Base-by-base conservation (phyloP, 2,888 invertebrate genomes). In the Rhaphigaster nebulosa region DNA sequence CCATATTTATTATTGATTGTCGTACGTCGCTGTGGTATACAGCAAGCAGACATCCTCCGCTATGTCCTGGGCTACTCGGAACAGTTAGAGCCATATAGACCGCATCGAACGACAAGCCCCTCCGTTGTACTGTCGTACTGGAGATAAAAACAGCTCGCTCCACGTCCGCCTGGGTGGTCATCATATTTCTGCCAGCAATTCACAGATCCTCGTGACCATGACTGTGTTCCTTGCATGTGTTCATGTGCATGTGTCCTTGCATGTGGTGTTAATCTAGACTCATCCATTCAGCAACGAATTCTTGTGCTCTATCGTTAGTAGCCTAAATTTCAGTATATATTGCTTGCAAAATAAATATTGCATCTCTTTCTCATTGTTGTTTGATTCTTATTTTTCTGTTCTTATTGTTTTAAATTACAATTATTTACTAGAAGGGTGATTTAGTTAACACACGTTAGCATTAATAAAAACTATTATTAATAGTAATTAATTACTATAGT, bases 71-170 rank as follows among this genome's bases (percentile, higher is more conserved):
- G 18, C 29, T 18, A 38, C 34, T 38, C 38, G 20, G 34, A 38
- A 76, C 70, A 76, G 70, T 76, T 38, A 76, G 38, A 38, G 38
- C 38, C 70, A 34, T 76, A 76, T 38, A 20, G 34, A 6, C 20
- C 20, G 34, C 70, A 8, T 18, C 38, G 70, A 38, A 23, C 84
- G 45, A 84, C 84, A 84, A 84, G 45, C 13, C 29, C 1, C 29
- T 45, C 45, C 84, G 12, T 50, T 50, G 41, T 41, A 4, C 13
- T 26, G n/a, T 45, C n/a, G 45, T 26, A 50, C 41, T 84, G 84
- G 41, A 84, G 84, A 84, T 84, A 84, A 84, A 84, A 84, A 84
- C n/a, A 41, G 45, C 84, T 50, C 18, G 84, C n/a, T n/a, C n/a
- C 84, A 84, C 84, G 84, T 84, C 84, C 23, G 5, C 41, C 38